These are phyloP conservation scores for Melanophora roralis DNA, from an alignment of 2,888 invertebrate species.

Conservation along the genomic window DNA sequence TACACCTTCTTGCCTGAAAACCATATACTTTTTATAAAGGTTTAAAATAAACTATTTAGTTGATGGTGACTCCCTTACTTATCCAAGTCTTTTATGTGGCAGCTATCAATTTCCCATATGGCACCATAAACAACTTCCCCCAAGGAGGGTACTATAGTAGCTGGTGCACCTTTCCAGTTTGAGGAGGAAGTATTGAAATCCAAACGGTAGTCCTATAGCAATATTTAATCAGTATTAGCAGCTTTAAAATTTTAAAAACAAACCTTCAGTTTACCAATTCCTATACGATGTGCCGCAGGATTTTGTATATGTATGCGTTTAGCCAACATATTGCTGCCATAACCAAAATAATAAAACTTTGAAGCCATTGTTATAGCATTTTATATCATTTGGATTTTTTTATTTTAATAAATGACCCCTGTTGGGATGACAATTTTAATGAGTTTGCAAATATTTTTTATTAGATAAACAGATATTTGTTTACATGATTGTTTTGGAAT, in stretches of 20 bases:
- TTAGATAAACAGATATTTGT: too few species aligned
- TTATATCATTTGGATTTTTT: not conserved
- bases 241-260: not conserved
- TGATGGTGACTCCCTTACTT: conserved; percentile 77
- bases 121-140: conserved; percentile 82
- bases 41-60: not conserved
- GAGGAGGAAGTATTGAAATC: conserved; percentile 82
- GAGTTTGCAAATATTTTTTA: too few species aligned
- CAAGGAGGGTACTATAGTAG: conserved; percentile 83
- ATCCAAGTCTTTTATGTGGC: conserved; percentile 83
- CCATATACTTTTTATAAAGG: not conserved
- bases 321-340: conserved; percentile 91
- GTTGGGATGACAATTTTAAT: too few species aligned
- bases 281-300: conserved; percentile 84
- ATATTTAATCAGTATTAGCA: not conserved
- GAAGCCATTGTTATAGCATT: conserved; percentile 47
- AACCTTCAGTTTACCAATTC: conserved; percentile 79
- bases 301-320: conserved; percentile 89
- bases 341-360: conserved; percentile 89
- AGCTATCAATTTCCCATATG: conserved; percentile 84
- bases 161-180: conserved; percentile 88
- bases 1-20: conserved; percentile 63
- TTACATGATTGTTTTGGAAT: too few species aligned
- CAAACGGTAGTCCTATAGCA: conserved; percentile 79
- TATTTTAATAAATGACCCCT: too few species aligned